Conservation (phyloP, 2,797 vertebrate species). For the Poecilia picta region DNA sequence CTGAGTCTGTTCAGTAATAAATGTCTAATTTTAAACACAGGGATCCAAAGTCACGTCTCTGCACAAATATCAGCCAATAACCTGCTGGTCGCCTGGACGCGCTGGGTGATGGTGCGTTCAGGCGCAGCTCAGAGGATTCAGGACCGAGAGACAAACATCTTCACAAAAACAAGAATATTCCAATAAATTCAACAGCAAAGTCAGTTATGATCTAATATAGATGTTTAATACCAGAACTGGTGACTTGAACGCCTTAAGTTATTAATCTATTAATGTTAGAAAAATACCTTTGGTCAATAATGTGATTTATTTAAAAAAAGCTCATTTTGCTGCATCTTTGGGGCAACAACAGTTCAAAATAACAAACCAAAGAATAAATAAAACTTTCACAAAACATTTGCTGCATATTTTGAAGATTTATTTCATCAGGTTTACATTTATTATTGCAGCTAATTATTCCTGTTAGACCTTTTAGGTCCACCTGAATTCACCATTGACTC, state of each 20-base stretch:
- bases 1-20: neutral
- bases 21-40: neutral
- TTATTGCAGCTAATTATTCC: neutral
- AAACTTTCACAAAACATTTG: neutral
- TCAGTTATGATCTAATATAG: neutral
- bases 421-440: neutral
- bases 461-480: neutral
- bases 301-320: neutral
- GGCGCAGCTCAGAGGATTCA: conserved; percentile 19
- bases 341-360: neutral
- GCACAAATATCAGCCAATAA: conserved; percentile 32
- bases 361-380: neutral
- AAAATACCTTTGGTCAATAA: neutral
- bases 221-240: neutral
- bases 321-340: neutral
- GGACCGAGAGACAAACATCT: neutral
- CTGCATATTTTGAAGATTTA: neutral
- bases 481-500: conserved; percentile 51
- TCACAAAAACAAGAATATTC: neutral
- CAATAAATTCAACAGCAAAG: neutral
- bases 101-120: conserved; percentile 38
- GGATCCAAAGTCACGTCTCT: conserved; percentile 32
- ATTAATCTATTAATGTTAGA: neutral
- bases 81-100: conserved; percentile 24
- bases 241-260: neutral